Evolutionary conservation across 2,797 vertebrate species (phyloP), one percentile per base, ranked within the genome.

Genomic region (Liasis olivaceus): DNA sequence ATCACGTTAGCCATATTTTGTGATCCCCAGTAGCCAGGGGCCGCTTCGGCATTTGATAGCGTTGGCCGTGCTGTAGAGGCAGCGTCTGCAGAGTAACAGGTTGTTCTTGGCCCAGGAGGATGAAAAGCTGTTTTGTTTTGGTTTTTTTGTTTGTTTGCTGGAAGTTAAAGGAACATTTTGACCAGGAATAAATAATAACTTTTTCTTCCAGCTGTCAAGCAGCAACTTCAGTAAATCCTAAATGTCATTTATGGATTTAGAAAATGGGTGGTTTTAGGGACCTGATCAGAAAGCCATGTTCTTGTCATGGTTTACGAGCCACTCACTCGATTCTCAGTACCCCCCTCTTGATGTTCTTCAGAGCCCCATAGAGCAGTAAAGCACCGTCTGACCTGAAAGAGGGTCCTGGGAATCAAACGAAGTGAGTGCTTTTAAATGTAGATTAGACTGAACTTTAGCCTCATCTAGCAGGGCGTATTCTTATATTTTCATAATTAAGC

Each of bases 181-280:
- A 95, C 0, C 94, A 92, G 94, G 96, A 97, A 96, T 96, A 96
- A 96, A 96, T 96, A 96, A 94, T 93, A 95, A 95, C 90, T 94
- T 94, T 87, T 88, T 88, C 92, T 93, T 91, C 94, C 91, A 93
- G 62, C 94, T 94, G 94, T 96, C 95, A 92, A 4, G n/a, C 89
- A 95, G 87, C 92, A 95, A 93, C 94, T 94, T 94, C 56, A 89
- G 93, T 95, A 95, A 95, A 97, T 95, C 95, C 95, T 96, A 94
- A 96, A 88, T 94, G 95, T 95, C 94, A 96, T 95, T 94, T 95
- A 91, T 96, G 95, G 95, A 94, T 96, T 96, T 96, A 95, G 96
- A 91, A 90, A 91, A 94, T 93, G 94, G 91, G 90, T 95, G 91
- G 92, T 93, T 96, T 93, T 92, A 93, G 95, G 93, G 87, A 94